Evolutionary conservation across 2,113 vertebrate genomes (phyloP), one percentile per base, ranked within the genome.

Genomic region (Macaca nemestrina): DNA sequence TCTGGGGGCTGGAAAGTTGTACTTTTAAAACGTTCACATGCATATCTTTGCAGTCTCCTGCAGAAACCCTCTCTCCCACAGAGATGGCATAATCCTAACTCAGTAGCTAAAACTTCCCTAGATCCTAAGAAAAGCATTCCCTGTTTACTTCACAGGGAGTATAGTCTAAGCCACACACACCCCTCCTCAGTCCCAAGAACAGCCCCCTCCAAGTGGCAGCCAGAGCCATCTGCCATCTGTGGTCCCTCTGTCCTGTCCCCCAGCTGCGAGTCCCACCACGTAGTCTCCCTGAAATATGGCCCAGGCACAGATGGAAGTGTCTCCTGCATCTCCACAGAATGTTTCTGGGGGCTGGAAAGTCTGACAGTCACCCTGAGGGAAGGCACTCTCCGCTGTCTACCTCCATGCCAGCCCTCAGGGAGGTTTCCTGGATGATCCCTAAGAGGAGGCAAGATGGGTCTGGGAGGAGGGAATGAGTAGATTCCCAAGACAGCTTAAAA

Each of bases 401-500:
- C 38, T 20, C 68, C 8, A 52, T 1, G 16, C 14, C 27, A 30
- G 1, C 43, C 52, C 57, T 52, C 16, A 0, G 68, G 45, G 59
- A 55, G 22, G 35, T 55, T 92, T 80, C 76, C 81, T 45, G 43
- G 73, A 27, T 32, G 17, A 78, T 22, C n/a, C 68, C 70, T 38
- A 45, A 68, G 35, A 72, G 25, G 22, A 78, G 23, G 25, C 5
- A 40, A 64, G 68, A 68, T 22, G 18, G 52, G 9, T 35, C 40
- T 76, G 20, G 67, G 30, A 32, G 7, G 38, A 27, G 12, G 81
- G 18, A 92, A 90, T n/a, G 10, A 59, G 23, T 27, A 84, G 85
- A 97, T 95, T 97, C 82, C 80, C 82, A 94, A 96, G 32, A 3
- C 84, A 97, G 92, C 95, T 96, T 97, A 95, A 98, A 97, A 98